Evolutionary conservation across 35 echinoderm and acorn worm species (phyloP), one percentile per base, ranked within the genome.

Genomic region (Holothuria glaberrima): DNA sequence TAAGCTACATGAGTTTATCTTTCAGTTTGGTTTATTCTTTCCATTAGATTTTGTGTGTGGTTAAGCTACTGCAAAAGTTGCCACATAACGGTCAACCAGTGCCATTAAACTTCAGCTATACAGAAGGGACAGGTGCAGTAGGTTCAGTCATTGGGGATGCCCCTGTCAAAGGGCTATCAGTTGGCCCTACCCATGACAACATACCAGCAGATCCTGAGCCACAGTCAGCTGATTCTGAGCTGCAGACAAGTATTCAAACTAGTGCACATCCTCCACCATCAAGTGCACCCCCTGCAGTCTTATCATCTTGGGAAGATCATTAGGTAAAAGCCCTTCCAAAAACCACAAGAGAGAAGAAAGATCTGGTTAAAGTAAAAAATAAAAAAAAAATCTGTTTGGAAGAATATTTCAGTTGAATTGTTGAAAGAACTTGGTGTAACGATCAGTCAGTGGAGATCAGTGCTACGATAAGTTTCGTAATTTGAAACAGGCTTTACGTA

Each of bases 401-500:
- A 70, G 26, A 28, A 70, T 12, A 70, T 70, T 70, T 22, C 67
- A 25, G 14, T 29, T 29, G 25, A 70, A 32, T 32, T 29, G 19
- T 70, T 25, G 4, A 29, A 70, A n/a, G 12, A n/a, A 28, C 19
- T 70, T 25, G 25, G 25, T 3, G 12, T 70, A 13, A 29, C 27
- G 5, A n/a, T n/a, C n/a, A n/a, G 67, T 70, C 14, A 70, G 21
- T 6, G 67, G 22, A 1, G 67, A 70, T 28, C 67, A 70, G 67
- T 70, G 67, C 67, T 70, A 70, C 33, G 67, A 70, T 32, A 70
- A 70, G 33, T 70, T 27, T 25, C 21, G 67, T 3, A 70, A 70
- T 13, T 30, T 44, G 12, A 75, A 75, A 75, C 71, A 75, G 71
- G 34, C 9, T 75, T 20, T 75, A 44, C 71, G 71, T 31, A 75